Percentiles rank a stretch among this genome's conserved stretches.
Conservation (phyloP, 2,888 invertebrate genomes). For the Miltochrista miniata region DNA sequence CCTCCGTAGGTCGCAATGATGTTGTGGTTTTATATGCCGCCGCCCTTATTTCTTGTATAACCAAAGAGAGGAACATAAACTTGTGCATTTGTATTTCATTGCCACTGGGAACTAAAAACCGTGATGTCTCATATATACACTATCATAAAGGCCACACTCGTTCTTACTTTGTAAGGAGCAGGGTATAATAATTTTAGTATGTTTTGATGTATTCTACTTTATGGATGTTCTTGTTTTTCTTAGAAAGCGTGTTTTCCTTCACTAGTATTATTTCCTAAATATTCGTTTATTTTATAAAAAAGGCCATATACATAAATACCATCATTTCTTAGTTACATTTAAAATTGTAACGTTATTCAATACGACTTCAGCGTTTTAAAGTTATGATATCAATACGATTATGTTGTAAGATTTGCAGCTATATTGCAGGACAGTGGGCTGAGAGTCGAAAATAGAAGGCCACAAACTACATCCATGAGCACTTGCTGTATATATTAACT, state of each 20-base stretch:
- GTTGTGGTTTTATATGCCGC: constrained; percentile 1
- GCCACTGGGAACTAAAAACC: constrained; percentile 8
- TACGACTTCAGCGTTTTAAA: no score
- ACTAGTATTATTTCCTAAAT: no score
- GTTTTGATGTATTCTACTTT: constrained; percentile 1
- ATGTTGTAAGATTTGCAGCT: no score
- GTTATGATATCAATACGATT: no score
- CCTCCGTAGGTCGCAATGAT: background rate
- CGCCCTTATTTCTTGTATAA: constrained; percentile 5
- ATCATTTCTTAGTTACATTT: no score
- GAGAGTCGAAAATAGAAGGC: no score
- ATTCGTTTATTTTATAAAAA: background rate
- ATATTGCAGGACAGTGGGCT: no score
- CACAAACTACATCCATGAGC: no score
- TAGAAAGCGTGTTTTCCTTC: no score
- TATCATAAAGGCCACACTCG: constrained; percentile 1
- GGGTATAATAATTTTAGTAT: background rate
- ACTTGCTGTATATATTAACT: no score
- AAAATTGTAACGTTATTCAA: no score
- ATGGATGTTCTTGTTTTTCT: background rate
- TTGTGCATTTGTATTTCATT: constrained; percentile 11
- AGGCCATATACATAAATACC: no score
- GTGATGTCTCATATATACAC: constrained; percentile 3
- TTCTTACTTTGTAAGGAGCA: constrained; percentile 8
- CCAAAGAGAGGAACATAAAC: constrained; percentile 7